phyloP scores from a whole-genome alignment of 1,140 invertebrate genomes.

The Anthonomus grandis region DNA sequence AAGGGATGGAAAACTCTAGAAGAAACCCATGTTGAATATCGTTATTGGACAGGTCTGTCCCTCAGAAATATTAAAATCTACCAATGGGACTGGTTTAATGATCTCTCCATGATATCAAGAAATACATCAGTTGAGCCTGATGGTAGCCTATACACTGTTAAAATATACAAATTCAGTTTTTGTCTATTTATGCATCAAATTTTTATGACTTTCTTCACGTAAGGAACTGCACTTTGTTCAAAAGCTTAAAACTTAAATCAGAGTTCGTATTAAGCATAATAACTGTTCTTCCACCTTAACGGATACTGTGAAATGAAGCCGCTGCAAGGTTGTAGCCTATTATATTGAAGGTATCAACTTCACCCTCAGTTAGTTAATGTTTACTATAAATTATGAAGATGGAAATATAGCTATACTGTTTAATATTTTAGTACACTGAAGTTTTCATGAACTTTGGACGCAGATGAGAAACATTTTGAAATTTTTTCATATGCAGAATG shows the following conservation, averaged over 20 bases:
- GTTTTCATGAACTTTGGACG: no score
- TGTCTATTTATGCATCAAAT: neutral
- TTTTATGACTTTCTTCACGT: neutral
- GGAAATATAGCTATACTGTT: no score
- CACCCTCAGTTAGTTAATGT: neutral
- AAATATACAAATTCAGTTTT: neutral
- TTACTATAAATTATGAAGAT: no score
- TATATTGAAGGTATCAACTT: neutral
- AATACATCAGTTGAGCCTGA: neutral
- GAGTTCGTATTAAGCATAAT: neutral
- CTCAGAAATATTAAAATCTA: neutral
- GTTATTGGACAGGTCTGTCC: no score
- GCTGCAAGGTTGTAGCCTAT: neutral
- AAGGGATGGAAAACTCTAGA: no score
- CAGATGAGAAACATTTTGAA: no score
- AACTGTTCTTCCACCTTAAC: no score
- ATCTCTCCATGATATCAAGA: neutral
- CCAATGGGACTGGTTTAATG: neutral
- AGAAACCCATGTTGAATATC: no score
- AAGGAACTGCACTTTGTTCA: neutral
- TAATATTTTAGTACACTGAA: no score
- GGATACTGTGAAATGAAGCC: no score
- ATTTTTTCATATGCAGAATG: no score
- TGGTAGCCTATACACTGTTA: neutral
- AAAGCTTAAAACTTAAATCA: neutral